Conservation (phyloP, 2,113 vertebrate genomes). For the Ciconia stormi region DNA sequence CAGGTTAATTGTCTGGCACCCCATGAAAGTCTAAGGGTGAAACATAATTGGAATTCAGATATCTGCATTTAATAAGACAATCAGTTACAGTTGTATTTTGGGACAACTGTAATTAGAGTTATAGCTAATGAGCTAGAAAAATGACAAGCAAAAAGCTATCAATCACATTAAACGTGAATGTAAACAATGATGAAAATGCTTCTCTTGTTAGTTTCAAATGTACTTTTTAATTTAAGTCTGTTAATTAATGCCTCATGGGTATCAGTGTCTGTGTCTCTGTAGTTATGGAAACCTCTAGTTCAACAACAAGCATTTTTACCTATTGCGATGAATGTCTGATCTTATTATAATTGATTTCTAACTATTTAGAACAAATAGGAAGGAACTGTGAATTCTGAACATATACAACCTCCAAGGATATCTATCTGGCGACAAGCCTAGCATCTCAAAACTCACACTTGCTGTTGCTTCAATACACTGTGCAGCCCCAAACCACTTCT, state of each 20-base stretch:
- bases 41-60: conserved; percentile 18
- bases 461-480: not conserved
- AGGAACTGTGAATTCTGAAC: not conserved
- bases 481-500: not conserved
- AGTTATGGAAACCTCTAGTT: not conserved
- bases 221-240: conserved; percentile 22
- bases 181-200: conserved; percentile 24
- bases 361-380: not conserved
- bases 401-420: not conserved
- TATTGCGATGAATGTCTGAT: not conserved
- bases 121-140: conserved; percentile 6
- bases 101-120: conserved; percentile 39
- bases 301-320: not conserved
- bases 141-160: conserved; percentile 39
- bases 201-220: conserved; percentile 26
- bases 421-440: not conserved
- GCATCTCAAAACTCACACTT: not conserved
- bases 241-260: not conserved
- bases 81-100: conserved; percentile 26
- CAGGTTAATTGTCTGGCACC: conserved; percentile 6
- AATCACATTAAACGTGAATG: not conserved
- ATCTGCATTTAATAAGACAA: conserved; percentile 21
- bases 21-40: not conserved
- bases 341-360: not conserved
- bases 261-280: not conserved